These are phyloP conservation scores for Dendrolimus kikuchii DNA, from an alignment of 1,140 invertebrate species.

Conservation along the genomic window DNA sequence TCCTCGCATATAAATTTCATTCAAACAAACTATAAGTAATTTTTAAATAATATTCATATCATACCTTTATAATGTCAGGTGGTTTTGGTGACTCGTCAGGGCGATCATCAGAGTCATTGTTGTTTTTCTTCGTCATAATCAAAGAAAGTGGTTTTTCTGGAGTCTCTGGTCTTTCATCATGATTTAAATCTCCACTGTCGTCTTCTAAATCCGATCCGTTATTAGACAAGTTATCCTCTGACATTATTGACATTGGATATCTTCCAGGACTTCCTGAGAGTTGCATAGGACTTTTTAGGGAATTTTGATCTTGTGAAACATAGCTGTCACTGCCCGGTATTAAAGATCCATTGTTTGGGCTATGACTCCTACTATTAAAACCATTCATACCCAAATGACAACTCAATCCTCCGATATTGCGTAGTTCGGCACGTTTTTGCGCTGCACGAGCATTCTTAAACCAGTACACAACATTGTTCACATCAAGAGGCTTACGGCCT, in stretches of 20 bases:
- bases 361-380: slow-evolving; percentile 76
- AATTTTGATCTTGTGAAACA: slow-evolving; percentile 69
- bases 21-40: not conserved
- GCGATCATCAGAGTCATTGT: slow-evolving; percentile 52
- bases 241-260: slow-evolving; percentile 72
- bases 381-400: slow-evolving; percentile 75
- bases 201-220: slow-evolving; percentile 77
- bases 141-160: slow-evolving; percentile 79
- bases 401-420: slow-evolving; percentile 72
- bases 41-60: not conserved
- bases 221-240: slow-evolving; percentile 74
- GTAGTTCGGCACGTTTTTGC: slow-evolving; percentile 88
- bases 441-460: slow-evolving; percentile 98
- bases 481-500: slow-evolving; percentile 93
- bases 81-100: slow-evolving; percentile 65
- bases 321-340: slow-evolving; percentile 71
- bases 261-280: slow-evolving; percentile 62
- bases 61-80: slow-evolving; percentile 69
- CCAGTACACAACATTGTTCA: slow-evolving; percentile 99
- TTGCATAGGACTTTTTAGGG: slow-evolving; percentile 69
- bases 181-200: slow-evolving; percentile 70
- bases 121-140: slow-evolving; percentile 73
- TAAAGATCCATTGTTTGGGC: slow-evolving; percentile 73
- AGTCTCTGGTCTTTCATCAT: slow-evolving; percentile 74
- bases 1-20: too few relatives aligned